Evolutionary conservation across 1,140 invertebrate genomes (phyloP).

Genomic region (Micrasema minimum): DNA sequence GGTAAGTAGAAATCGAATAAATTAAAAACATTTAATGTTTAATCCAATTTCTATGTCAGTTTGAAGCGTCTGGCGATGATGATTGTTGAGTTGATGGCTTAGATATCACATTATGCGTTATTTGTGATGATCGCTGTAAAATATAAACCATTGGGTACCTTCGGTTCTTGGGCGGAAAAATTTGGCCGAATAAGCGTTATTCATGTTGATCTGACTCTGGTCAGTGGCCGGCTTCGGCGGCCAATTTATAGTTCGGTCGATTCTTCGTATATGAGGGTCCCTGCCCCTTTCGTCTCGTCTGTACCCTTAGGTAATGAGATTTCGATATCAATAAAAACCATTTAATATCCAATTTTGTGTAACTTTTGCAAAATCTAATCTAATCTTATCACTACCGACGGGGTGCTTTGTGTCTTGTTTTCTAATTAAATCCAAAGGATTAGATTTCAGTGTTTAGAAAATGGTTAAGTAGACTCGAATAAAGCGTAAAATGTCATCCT

Average conservation of each 20-base stretch:
- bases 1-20: too few species aligned
- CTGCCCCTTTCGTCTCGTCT: slow-evolving; percentile 39
- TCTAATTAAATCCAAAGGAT: too few species aligned
- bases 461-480: too few species aligned
- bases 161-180: slow-evolving; percentile 46
- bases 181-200: slow-evolving; percentile 46
- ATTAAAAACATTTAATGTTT: too few species aligned
- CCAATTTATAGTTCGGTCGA: slow-evolving; percentile 51
- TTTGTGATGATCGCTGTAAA: slow-evolving; percentile 18
- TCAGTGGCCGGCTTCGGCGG: slow-evolving; percentile 37
- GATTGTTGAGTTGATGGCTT: neutral
- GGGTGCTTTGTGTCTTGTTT: too few species aligned
- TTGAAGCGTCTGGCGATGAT: slow-evolving; percentile 15
- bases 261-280: slow-evolving; percentile 47
- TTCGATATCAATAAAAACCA: neutral
- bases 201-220: slow-evolving; percentile 45
- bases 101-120: slow-evolving; percentile 16
- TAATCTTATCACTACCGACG: too few species aligned
- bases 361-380: too few species aligned
- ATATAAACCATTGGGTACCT: slow-evolving; percentile 41
- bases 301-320: slow-evolving; percentile 36
- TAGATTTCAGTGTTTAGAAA: too few species aligned
- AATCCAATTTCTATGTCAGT: slow-evolving; percentile 13
- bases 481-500: too few species aligned
- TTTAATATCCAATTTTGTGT: too few species aligned